A percentile compares a stretch with the other conserved stretches of the same genome.
phyloP scores from a whole-genome alignment of 30 jellyfish, hydroid and myxozoan genomes.

The Turritopsis rubra region DNA sequence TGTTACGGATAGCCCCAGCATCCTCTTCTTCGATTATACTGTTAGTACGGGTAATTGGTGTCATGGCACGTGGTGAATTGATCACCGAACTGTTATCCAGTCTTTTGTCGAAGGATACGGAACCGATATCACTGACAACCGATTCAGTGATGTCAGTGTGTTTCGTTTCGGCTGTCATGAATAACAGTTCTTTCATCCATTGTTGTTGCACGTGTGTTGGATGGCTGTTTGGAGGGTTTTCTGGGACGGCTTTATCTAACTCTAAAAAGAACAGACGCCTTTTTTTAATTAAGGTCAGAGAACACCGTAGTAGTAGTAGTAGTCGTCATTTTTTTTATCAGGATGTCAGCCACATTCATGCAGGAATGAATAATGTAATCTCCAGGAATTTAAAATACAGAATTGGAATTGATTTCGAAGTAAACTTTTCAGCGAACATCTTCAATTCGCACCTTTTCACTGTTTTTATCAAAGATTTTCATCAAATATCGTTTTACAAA shows the following conservation, averaged over 20 bases:
- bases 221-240: conserved; percentile 89
- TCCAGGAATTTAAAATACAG: no score
- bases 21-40: conserved; percentile 32
- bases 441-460: no score
- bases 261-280: conserved; percentile 11
- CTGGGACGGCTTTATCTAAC: conserved; percentile 34
- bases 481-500: no score
- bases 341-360: no score
- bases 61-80: conserved; percentile 86
- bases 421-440: no score
- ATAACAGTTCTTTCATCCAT: conserved; percentile 83
- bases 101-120: conserved; percentile 74
- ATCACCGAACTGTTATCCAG: conserved; percentile 49
- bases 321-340: no score
- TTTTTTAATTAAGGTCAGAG: no score
- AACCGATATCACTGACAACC: conserved; percentile 88
- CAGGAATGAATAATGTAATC: no score
- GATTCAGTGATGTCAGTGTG: conserved; percentile 78
- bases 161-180: conserved; percentile 82
- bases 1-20: conserved; percentile 38
- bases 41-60: conserved; percentile 59
- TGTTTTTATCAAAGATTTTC: no score
- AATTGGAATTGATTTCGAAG: no score
- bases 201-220: conserved; percentile 55
- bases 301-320: no score